Base-by-base conservation (phyloP, 2,797 vertebrate species). In the Melanogrammus aeglefinus region DNA sequence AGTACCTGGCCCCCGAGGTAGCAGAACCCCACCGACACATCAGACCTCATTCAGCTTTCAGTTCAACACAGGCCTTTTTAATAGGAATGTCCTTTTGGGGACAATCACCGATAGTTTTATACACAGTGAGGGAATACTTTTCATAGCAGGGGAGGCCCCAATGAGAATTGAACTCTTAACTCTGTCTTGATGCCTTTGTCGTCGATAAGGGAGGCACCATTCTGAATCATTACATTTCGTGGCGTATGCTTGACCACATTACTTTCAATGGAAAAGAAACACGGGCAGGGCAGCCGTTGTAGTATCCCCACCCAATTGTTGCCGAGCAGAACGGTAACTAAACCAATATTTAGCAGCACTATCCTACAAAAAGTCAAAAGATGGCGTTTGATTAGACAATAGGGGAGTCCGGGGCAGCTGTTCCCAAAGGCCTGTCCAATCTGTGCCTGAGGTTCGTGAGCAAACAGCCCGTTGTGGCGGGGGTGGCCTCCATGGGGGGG, bases 1-100 rank as follows among this genome's bases (percentile, higher is more conserved):
- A 99, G 91, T 99, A 99, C 89, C 95, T 99, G 51, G 97, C 97
- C 10, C 97, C 97, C 1, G 97, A 99, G 96, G 97, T 99, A 92
- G 72, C 29, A 6, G 14, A 21, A 39, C 72, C 31, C 6, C 69
- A 16, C 10, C 12, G 4, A 71, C 57, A 24, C 57, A 63, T 2
- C 6, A 21, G 57, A 63, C n/a, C 1, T 6, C 5, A 24, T n/a
- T 63, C 21, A 24, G 6, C 7, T 63, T 24, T 63, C 5, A 24
- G n/a, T 24, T 24, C 57, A 24, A 24, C 24, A 63, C 14, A 57
- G 51, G 18, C 51, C 21, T 21, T 51, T 51, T 21, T 6, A 21
- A 51, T 51, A 51, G 14, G 4, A 18, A 51, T 51, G 12, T 13
- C 41, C 41, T 44, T 14, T 2, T 16, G 41, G 12, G 41, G 41